Conservation (phyloP, 64 coral and sea anemone genomes). For the Dendrophyllia cribrosa region DNA sequence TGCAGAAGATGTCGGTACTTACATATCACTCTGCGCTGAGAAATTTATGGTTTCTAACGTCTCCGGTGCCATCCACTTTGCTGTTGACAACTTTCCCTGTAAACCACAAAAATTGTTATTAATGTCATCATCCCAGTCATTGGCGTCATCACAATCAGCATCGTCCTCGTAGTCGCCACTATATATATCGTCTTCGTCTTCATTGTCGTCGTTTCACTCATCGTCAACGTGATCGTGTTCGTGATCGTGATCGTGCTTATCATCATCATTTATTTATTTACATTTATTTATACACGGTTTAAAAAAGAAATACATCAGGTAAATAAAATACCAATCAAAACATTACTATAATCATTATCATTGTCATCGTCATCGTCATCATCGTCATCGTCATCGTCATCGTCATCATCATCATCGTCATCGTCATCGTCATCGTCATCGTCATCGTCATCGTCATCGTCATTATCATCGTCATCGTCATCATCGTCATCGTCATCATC, state of each 20-base stretch:
- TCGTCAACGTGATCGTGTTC: neutral
- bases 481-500: neutral
- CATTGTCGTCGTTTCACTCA: neutral
- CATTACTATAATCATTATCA: neutral
- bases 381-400: neutral
- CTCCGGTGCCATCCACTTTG: constrained; percentile 70
- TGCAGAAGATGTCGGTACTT: constrained; percentile 3
- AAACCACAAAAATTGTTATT: neutral
- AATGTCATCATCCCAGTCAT: too few species aligned
- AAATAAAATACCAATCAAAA: too few species aligned
- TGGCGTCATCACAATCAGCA: too few species aligned
- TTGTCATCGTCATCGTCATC: neutral
- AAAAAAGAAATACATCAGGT: too few species aligned
- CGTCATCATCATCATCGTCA: neutral
- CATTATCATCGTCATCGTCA: neutral
- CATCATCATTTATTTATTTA: too few species aligned
- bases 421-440: neutral
- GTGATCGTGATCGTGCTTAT: neutral
- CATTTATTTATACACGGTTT: too few species aligned
- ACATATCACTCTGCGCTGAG: constrained; percentile 54
- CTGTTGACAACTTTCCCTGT: constrained; percentile 2
- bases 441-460: neutral
- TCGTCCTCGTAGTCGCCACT: neutral
- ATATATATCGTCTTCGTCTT: neutral
- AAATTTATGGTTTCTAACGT: constrained; percentile 45